Evolutionary conservation across 2,113 vertebrate species (phyloP), one percentile per base, ranked within the genome.

Genomic region (Dipodomys ordii): DNA sequence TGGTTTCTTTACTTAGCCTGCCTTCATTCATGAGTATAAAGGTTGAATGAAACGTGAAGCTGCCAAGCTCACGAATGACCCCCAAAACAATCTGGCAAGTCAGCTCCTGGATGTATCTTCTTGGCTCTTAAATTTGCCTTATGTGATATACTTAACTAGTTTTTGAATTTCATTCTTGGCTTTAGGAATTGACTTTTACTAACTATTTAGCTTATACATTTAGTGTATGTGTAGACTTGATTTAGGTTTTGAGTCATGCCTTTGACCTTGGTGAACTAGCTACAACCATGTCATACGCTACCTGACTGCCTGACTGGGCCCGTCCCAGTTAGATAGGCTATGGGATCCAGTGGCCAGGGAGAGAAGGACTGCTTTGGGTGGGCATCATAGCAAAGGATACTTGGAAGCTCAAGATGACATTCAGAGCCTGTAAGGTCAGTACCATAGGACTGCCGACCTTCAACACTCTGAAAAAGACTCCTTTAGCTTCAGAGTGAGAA

Each of bases 161-260:
- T 72, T 53, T 73, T 88, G 77, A 92, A 62, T 92, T 95, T 96
- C 35, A 62, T 35, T 91, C 60, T 91, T 91, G 87, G 71, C 28
- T 80, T 91, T 80, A 57, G 39, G 30, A 57, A 86, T 62, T 80
- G 53, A 28, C 44, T 91, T 86, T 32, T 22, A 22, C 46, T 78
- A 65, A 35, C 4, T 64, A 9, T 30, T 6, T 92, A 62, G 35
- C 30, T 93, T 93, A 8, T 73, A 62, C 53, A 27, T 72, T 83
- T 89, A 60, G 15, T 67, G 44, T 91, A 12, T 35, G 7, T 25
- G 1, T 71, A 90, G 65, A 69, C 28, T 92, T 87, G 28, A 15
- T 82, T 84, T 95, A 28, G 49, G 23, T 87, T 93, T 78, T 60
- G 53, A 64, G 62, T 83, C 28, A 27, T 87, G 57, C 15, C 19